A percentile compares a stretch with the other conserved stretches of the same genome.
Conservation (phyloP, 2,797 vertebrate species). For the Oceanodroma leucorhoa region DNA sequence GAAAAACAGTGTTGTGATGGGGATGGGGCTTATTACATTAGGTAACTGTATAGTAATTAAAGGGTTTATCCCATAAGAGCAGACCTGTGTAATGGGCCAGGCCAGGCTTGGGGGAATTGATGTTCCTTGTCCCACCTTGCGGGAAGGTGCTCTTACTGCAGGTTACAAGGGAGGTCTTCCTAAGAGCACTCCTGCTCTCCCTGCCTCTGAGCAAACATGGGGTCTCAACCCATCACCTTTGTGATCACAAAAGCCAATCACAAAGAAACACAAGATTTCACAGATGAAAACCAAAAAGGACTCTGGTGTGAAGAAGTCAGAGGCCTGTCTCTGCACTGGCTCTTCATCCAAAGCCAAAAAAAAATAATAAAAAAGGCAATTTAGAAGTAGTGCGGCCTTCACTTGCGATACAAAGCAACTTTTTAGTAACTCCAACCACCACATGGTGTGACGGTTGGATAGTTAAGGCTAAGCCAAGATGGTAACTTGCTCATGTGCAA, state of each 20-base stretch:
- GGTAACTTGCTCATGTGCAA: not conserved
- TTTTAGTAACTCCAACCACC: not conserved
- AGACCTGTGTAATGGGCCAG: not conserved
- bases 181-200: not conserved
- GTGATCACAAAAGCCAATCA: not conserved
- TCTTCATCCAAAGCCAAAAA: not conserved
- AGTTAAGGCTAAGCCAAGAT: not conserved
- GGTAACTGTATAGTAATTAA: not conserved
- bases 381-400: not conserved
- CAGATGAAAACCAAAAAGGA: not conserved
- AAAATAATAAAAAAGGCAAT: not conserved
- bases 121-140: accelerated
- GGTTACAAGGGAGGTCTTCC: not conserved
- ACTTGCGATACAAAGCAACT: not conserved
- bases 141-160: not conserved
- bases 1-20: not conserved
- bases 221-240: not conserved
- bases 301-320: not conserved
- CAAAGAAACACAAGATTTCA: not conserved
- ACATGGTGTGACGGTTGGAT: not conserved
- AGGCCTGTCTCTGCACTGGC: not conserved
- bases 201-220: not conserved
- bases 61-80: not conserved
- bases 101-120: not conserved
- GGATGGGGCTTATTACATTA: not conserved